These are phyloP conservation scores for Eupsittula cactorum DNA, from an alignment of 2,113 vertebrate species.

Conservation along the genomic window DNA sequence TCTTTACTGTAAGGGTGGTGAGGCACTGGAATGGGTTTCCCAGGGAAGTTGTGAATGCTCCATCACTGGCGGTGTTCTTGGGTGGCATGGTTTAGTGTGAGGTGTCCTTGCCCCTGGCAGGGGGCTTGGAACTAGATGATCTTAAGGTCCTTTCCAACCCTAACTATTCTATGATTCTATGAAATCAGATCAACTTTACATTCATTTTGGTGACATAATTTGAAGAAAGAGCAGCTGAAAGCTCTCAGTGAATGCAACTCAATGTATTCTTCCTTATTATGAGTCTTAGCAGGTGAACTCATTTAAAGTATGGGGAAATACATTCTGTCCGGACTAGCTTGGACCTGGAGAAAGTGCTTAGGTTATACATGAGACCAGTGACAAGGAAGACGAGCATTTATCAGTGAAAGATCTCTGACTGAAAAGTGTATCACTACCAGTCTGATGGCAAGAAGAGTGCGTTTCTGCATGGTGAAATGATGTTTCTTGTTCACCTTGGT, in stretches of 20 bases:
- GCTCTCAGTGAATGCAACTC: neutral
- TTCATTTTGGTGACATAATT: constrained; percentile 4
- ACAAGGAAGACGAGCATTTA: neutral
- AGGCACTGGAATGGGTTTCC: no score
- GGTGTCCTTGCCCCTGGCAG: no score
- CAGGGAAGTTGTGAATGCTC: no score
- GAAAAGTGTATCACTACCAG: neutral
- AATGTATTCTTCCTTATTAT: neutral
- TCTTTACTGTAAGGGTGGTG: no score
- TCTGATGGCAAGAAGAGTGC: neutral
- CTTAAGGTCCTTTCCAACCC: no score
- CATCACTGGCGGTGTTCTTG: no score
- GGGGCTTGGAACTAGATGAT: no score
- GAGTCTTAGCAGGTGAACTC: neutral
- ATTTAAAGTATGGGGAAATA: neutral
- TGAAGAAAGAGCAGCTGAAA: neutral
- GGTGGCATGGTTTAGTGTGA: no score
- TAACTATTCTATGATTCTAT: no score
- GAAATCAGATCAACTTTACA: neutral
- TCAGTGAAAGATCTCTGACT: neutral
- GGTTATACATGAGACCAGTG: neutral
- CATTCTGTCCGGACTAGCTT: neutral
- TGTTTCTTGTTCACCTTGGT: neutral
- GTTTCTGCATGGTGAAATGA: neutral
- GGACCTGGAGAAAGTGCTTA: neutral